These are phyloP conservation scores for Campylomormyrus tamandua DNA, from an alignment of 2,113 vertebrate species.

Conservation along the genomic window DNA sequence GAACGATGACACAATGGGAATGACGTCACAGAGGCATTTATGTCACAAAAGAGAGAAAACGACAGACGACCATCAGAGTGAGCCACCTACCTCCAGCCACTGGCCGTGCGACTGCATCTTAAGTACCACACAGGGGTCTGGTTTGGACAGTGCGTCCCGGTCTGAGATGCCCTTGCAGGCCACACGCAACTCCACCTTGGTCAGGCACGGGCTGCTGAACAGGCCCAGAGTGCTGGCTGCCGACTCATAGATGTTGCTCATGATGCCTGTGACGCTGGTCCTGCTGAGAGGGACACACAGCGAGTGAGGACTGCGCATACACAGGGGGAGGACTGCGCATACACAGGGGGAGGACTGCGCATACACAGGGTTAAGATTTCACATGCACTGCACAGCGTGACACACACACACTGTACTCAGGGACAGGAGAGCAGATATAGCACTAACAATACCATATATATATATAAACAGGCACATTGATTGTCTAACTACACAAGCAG, in stretches of 20 bases:
- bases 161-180: constrained; percentile 87
- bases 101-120: constrained; percentile 94
- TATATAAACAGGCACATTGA: background rate
- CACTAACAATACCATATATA: background rate
- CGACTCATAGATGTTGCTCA: constrained; percentile 95
- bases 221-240: constrained; percentile 87
- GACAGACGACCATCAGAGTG: background rate
- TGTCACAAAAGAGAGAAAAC: background rate
- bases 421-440: background rate
- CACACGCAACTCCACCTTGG: constrained; percentile 88
- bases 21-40: background rate
- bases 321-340: background rate
- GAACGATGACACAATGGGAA: background rate
- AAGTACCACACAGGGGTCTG: constrained; percentile 87
- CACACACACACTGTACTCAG: background rate
- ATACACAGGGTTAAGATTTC: background rate
- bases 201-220: constrained; percentile 86
- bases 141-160: constrained; percentile 87
- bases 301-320: background rate
- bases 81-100: constrained; percentile 84
- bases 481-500: background rate
- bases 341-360: background rate
- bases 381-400: background rate
- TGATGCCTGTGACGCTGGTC: constrained; percentile 53
- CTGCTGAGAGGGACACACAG: constrained; percentile 8